These are phyloP conservation scores for Cantharis rufa DNA, from an alignment of 2,888 invertebrate genomes.

Conservation along the genomic window DNA sequence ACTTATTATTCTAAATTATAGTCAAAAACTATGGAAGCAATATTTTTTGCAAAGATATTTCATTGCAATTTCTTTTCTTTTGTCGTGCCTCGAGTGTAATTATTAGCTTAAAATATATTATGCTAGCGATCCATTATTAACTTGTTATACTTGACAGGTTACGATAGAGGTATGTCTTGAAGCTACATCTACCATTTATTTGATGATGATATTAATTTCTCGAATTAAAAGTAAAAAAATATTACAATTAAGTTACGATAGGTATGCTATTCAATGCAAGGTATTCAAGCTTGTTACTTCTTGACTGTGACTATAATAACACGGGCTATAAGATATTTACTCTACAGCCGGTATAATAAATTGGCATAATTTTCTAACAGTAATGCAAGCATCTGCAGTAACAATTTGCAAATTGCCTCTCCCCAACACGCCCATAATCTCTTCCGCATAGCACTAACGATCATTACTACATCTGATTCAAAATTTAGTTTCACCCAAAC, in stretches of 20 bases:
- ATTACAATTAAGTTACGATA: background rate
- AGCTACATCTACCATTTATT: background rate
- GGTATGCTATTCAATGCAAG: background rate
- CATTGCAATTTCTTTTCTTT: background rate
- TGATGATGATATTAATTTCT: background rate
- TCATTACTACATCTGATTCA: background rate
- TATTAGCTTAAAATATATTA: background rate
- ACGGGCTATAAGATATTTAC: background rate
- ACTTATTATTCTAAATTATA: background rate
- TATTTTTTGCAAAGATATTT: background rate
- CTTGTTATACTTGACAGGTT: background rate
- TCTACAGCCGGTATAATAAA: background rate
- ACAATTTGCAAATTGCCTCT: constrained; percentile 3
- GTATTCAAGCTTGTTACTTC: background rate
- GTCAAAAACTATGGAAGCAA: background rate
- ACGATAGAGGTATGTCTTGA: background rate
- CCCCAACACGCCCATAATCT: background rate
- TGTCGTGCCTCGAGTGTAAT: background rate
- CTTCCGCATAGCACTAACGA: constrained; percentile 1
- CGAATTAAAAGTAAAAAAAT: background rate
- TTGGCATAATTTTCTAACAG: background rate
- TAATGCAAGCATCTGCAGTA: background rate
- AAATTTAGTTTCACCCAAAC: background rate
- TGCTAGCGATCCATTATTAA: background rate
- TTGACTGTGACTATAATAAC: background rate